Evolutionary conservation across 2,113 vertebrate genomes (phyloP).

Genomic region (Notarius quadriscutis): DNA sequence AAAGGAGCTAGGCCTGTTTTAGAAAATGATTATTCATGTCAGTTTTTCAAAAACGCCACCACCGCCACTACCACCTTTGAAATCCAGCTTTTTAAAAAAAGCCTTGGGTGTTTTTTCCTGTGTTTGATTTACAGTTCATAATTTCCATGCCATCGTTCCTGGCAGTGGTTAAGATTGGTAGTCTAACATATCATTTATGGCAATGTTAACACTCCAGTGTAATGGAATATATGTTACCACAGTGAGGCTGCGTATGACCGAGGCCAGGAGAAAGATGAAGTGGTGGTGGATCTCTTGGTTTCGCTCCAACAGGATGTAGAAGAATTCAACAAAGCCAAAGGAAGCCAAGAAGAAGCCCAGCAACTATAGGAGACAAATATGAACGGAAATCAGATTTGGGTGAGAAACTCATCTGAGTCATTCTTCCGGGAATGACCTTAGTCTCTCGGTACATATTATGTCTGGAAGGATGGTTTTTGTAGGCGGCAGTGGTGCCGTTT

Average conservation of each 20-base stretch:
- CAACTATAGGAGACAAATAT: conserved; percentile 62
- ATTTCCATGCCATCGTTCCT: not conserved
- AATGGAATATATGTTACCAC: conserved; percentile 66
- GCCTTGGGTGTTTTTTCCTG: not conserved
- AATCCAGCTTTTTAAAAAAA: not conserved
- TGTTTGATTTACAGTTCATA: conserved; percentile 5
- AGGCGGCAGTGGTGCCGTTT: not conserved
- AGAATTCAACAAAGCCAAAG: conserved; percentile 79
- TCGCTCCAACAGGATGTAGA: conserved; percentile 77
- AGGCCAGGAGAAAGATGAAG: conserved; percentile 77
- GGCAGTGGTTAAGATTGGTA: not conserved
- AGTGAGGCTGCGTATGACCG: conserved; percentile 77
- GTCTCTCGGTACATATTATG: conserved; percentile 12
- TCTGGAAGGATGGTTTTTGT: not conserved
- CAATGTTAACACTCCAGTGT: conserved; percentile 6
- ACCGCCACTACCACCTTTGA: not conserved
- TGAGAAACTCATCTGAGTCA: conserved; percentile 51
- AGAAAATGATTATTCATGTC: not conserved
- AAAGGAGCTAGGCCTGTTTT: not conserved
- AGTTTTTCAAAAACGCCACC: not conserved
- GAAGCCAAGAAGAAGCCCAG: conserved; percentile 77
- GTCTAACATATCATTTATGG: conserved; percentile 13
- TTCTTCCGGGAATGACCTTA: conserved; percentile 15
- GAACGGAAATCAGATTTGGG: conserved; percentile 47
- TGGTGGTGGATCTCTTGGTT: conserved; percentile 75